phyloP scores from a whole-genome alignment of 2,888 invertebrate species.

The Noctua pronuba region DNA sequence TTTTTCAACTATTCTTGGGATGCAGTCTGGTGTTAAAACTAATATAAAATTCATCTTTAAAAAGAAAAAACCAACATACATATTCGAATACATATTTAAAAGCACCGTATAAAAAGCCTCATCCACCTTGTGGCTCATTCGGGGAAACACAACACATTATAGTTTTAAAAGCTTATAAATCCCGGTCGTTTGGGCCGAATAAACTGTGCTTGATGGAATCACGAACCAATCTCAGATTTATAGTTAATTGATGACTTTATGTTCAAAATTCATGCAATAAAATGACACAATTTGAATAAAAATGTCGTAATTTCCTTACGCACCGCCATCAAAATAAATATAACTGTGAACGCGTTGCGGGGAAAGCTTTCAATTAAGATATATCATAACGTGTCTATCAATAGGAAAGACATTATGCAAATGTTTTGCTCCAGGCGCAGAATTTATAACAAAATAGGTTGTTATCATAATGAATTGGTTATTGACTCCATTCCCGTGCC shows the following conservation, averaged over 20 bases:
- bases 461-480: slow-evolving; percentile 76
- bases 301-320: slow-evolving; percentile 32
- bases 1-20: slow-evolving; percentile 46
- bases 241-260: slow-evolving; percentile 54
- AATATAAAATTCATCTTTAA: neutral
- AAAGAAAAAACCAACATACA: neutral
- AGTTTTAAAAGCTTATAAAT: slow-evolving; percentile 49
- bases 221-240: slow-evolving; percentile 53
- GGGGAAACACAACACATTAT: slow-evolving; percentile 35
- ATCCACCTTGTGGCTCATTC: slow-evolving; percentile 11
- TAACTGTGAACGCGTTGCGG: slow-evolving; percentile 30
- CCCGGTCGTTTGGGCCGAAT: slow-evolving; percentile 37
- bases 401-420: slow-evolving; percentile 62
- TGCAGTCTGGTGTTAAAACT: slow-evolving; percentile 21
- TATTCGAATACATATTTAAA: neutral
- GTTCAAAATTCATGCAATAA: slow-evolving; percentile 50
- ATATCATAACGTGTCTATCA: slow-evolving; percentile 53
- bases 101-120: neutral
- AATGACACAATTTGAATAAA: slow-evolving; percentile 56
- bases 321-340: slow-evolving; percentile 47
- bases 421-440: slow-evolving; percentile 56
- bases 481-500: slow-evolving; percentile 62
- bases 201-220: slow-evolving; percentile 42
- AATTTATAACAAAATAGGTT: slow-evolving; percentile 68
- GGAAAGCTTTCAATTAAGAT: slow-evolving; percentile 62